Base-by-base conservation (phyloP, 2,113 vertebrate genomes). In the Clarias magur region DNA sequence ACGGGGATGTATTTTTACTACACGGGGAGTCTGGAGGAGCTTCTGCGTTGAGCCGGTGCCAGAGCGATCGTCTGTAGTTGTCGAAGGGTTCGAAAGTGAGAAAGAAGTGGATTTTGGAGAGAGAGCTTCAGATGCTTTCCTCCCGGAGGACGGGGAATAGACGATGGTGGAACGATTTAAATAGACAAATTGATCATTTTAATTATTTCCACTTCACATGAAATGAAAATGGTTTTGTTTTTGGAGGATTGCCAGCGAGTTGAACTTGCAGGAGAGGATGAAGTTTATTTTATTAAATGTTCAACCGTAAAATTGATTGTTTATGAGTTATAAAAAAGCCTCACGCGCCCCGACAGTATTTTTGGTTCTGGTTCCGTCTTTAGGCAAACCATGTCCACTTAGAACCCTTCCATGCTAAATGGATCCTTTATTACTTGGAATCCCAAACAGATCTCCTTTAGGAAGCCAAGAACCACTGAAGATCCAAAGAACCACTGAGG, bases 1-100 rank as follows among this genome's bases (percentile, higher is more conserved):
- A n/a, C 76, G 0, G 19, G 25, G 57, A 38, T 81, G 3, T 81
- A 81, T 81, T 81, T 81, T 81, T 62, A 62, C n/a, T 81, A 42
- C 57, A 60, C 57, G 38, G 54, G 17, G 30, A 62, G 79, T 38
- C 79, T 81, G 79, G 15, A 62, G 79, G 30, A 62, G 79, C 11
- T 38, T 81, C 12, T 12, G 21, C 17, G 1, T 80, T 15, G 17
- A 59, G 34, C 21, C 2, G 27, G 27, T 59, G 16, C 27, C 8
- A 0, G 56, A 2, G 16, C 34, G 9, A 57, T 1, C 0, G 54
- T 57, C 53, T 30, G 78, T 0, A 60, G 79, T 13, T 5, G 27
- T 60, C 56, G 9, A 7, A 3, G 4, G 5, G 21, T 72, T 72
- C 68, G 34, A 1, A 17, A 34, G 67, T 34, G 13, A 34, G 17